phyloP scores from a whole-genome alignment of 1,140 invertebrate genomes.

The Drosophila kohkoa region DNA sequence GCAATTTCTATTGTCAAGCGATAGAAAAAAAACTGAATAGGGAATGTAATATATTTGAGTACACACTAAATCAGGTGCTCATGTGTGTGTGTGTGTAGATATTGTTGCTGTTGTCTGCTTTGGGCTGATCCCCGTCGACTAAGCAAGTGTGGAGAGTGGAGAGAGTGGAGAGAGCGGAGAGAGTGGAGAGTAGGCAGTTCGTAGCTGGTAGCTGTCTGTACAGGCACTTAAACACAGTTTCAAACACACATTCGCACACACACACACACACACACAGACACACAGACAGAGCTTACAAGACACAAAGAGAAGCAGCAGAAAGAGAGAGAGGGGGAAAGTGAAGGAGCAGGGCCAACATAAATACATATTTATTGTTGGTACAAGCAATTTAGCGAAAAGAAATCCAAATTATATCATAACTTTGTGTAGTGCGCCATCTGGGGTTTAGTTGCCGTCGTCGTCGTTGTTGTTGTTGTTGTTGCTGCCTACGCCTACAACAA shows the following conservation, averaged over 20 bases:
- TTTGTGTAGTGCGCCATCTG: conserved; percentile 83
- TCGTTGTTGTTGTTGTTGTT: background rate
- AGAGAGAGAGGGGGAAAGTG: no score
- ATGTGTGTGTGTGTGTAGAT: background rate
- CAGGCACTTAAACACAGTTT: conserved; percentile 48
- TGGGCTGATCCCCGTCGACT: background rate
- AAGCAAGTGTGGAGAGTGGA: background rate
- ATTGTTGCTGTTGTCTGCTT: conserved; percentile 3
- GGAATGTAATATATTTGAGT: conserved; percentile 8
- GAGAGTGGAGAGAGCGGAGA: background rate
- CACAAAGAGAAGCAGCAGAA: no score
- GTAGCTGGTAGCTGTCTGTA: conserved; percentile 14
- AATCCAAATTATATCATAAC: conserved; percentile 84
- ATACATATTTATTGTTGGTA: conserved; percentile 84
- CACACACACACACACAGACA: conserved; percentile 35
- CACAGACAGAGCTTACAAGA: background rate
- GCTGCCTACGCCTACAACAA: no score
- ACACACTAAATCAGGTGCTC: background rate
- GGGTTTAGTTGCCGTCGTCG: conserved; percentile 74
- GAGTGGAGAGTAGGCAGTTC: background rate
- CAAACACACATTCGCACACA: conserved; percentile 43
- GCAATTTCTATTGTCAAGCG: no score
- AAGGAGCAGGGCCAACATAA: conserved; percentile 60
- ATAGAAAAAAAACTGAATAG: background rate
- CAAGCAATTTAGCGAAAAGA: conserved; percentile 84